Conservation (phyloP, 2,888 invertebrate species). For the Atethmia centrago region DNA sequence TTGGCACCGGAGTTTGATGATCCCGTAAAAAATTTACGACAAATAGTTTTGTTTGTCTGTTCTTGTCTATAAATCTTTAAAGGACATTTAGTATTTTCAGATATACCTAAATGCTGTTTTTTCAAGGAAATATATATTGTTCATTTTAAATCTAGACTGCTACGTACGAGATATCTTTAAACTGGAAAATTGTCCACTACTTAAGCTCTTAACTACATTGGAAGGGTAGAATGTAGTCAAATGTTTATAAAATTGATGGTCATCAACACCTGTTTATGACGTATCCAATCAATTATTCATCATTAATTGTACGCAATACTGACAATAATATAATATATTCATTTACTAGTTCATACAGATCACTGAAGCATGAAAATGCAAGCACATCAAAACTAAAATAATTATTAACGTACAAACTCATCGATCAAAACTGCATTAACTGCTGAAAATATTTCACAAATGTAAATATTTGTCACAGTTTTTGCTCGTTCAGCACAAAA, state of each 20-base stretch:
- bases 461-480: slow-evolving; percentile 31
- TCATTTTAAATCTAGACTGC: neutral
- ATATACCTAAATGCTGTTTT: slow-evolving; percentile 3
- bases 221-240: neutral
- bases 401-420: slow-evolving; percentile 23
- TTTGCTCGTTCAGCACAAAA: slow-evolving; percentile 42
- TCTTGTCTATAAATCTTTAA: slow-evolving; percentile 43
- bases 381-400: neutral
- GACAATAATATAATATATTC: slow-evolving; percentile 8
- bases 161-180: neutral
- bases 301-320: neutral
- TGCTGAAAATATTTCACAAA: slow-evolving; percentile 33
- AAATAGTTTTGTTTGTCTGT: slow-evolving; percentile 56
- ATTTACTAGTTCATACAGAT: neutral
- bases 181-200: neutral
- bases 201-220: neutral
- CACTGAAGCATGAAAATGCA: slow-evolving; percentile 1
- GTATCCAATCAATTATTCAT: neutral
- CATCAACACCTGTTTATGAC: neutral
- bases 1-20: slow-evolving; percentile 65
- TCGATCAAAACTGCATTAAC: slow-evolving; percentile 36
- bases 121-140: neutral
- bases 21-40: slow-evolving; percentile 67
- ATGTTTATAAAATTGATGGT: neutral
- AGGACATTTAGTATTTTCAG: slow-evolving; percentile 27